These are phyloP conservation scores for Blennius ocellaris DNA, from an alignment of 2,113 vertebrate species.

Conservation along the genomic window DNA sequence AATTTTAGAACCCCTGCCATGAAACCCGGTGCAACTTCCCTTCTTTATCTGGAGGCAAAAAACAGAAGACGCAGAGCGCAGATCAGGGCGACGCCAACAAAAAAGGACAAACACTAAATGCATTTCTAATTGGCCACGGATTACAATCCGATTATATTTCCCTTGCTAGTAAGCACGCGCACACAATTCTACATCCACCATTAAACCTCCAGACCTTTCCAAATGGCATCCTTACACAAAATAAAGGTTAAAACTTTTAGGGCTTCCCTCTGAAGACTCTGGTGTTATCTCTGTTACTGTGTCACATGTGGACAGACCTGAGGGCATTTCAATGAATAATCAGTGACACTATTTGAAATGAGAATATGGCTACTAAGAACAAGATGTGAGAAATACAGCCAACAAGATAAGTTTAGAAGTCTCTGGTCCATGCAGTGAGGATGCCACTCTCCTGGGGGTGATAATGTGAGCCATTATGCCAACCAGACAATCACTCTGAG, in stretches of 20 bases:
- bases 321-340: neutral
- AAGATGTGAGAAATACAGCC: constrained; percentile 6
- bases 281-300: constrained; percentile 1
- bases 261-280: neutral
- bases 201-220: constrained; percentile 49
- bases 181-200: constrained; percentile 60
- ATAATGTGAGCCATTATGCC: constrained; percentile 53
- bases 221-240: constrained; percentile 5
- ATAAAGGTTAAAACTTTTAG: constrained; percentile 51
- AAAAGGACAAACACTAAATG: constrained; percentile 45
- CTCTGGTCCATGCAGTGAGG: constrained; percentile 28
- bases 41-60: neutral
- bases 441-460: constrained; percentile 31
- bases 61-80: constrained; percentile 40
- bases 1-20: constrained; percentile 3
- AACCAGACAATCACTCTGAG: constrained; percentile 34
- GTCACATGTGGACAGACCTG: neutral
- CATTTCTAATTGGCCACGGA: constrained; percentile 68
- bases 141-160: constrained; percentile 65
- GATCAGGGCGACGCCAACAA: constrained; percentile 41
- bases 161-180: constrained; percentile 50
- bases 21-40: constrained; percentile 17
- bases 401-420: constrained; percentile 22
- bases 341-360: neutral
- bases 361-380: neutral